A percentile compares a stretch with the other conserved stretches of the same genome.
Conservation (phyloP, 2,113 vertebrate species). For the Tachysurus vachellii region DNA sequence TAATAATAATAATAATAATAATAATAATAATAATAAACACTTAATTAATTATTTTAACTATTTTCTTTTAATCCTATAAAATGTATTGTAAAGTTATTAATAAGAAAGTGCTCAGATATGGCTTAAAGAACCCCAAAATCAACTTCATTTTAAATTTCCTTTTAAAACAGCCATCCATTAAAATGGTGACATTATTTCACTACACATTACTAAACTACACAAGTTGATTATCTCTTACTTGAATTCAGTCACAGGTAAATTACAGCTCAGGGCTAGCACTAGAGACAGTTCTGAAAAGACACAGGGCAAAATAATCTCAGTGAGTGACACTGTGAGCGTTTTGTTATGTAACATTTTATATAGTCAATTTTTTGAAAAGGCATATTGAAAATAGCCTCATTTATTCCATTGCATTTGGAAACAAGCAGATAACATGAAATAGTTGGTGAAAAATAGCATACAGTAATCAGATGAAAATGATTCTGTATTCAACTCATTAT, state of each 20-base stretch:
- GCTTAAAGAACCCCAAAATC: background rate
- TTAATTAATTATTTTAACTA: background rate
- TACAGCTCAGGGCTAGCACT: background rate
- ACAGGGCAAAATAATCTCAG: background rate
- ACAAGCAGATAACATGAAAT: background rate
- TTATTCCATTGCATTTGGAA: background rate
- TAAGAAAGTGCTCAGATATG: background rate
- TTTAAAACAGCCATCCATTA: background rate
- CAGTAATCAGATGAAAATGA: background rate
- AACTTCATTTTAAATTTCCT: background rate
- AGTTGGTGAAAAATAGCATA: background rate
- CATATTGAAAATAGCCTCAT: background rate
- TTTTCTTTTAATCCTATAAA: background rate
- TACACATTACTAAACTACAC: background rate
- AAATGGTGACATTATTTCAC: background rate
- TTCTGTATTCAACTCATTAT: conserved; percentile 12
- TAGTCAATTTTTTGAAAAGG: conserved; percentile 3
- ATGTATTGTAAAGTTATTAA: background rate
- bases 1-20: background rate
- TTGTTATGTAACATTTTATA: background rate
- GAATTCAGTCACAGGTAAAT: background rate
- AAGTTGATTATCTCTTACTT: background rate
- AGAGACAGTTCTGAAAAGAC: background rate
- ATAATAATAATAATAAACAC: background rate
- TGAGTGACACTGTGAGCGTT: background rate